These are phyloP conservation scores for Thalassaphorura encarpata DNA, from an alignment of 1,140 invertebrate species.

Conservation along the genomic window DNA sequence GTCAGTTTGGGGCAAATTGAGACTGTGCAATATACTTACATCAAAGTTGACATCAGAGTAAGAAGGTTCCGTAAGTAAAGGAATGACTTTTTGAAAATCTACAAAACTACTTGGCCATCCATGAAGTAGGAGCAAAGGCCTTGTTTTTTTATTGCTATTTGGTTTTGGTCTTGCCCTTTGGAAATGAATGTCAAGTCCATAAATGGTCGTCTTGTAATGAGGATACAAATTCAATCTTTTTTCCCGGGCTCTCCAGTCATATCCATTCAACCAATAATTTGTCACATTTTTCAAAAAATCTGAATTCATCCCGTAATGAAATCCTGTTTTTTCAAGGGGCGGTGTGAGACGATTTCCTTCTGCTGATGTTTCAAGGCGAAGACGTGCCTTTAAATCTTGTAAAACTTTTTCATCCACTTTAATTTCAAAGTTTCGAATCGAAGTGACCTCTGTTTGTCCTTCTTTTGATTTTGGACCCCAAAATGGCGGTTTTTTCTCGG, in stretches of 20 bases:
- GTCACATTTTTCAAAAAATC: slow-evolving; percentile 55
- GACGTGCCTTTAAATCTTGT: slow-evolving; percentile 48
- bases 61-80: slow-evolving; percentile 36
- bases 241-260: slow-evolving; percentile 44
- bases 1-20: not conserved
- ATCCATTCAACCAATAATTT: slow-evolving; percentile 44
- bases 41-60: slow-evolving; percentile 24
- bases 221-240: slow-evolving; percentile 40
- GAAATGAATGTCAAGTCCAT: slow-evolving; percentile 43
- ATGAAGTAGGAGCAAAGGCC: slow-evolving; percentile 57
- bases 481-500: slow-evolving; percentile 36
- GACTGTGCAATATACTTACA: slow-evolving; percentile 43
- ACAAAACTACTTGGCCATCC: slow-evolving; percentile 84
- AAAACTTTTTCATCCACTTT: slow-evolving; percentile 37
- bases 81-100: slow-evolving; percentile 75
- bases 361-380: slow-evolving; percentile 42
- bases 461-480: slow-evolving; percentile 40
- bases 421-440: slow-evolving; percentile 26
- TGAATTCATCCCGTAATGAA: slow-evolving; percentile 67
- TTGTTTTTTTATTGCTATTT: slow-evolving; percentile 15
- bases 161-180: slow-evolving; percentile 23
- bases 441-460: slow-evolving; percentile 17
- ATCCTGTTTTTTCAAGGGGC: slow-evolving; percentile 56
- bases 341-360: slow-evolving; percentile 39
- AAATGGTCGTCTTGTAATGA: slow-evolving; percentile 44